Evolutionary conservation across 2,797 vertebrate genomes (phyloP), one percentile per base, ranked within the genome.

Genomic region (Microctenopoma steveboyesi): DNA sequence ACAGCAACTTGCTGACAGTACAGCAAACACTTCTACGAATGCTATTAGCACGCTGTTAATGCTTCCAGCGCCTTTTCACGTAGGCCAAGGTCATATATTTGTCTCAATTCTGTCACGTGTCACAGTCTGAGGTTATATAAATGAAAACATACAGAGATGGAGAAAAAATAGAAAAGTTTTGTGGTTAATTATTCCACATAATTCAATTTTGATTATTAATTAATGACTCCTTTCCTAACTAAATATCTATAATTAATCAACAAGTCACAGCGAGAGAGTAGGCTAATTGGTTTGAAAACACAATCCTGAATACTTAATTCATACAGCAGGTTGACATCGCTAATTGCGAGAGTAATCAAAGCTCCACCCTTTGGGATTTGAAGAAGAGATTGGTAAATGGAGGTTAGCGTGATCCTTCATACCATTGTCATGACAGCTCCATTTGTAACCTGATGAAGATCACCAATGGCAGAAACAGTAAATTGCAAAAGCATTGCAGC

Each of bases 231-330:
- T 96, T 97, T 96, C 95, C 95, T 95, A 96, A 95, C 96, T 97
- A 97, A 98, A 97, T 99, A 99, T 97, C 96, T 96, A 96, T 99
- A 99, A 99, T 99, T 99, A 99, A 99, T 98, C 96, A 98, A 97
- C 95, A 96, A 96, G 97, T 98, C 96, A 95, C 96, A 90, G 91
- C 88, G 69, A 91, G 91, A 91, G 92, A 91, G 87, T 81, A 79
- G 92, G 96, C 95, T 99, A 99, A 99, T 99, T 99, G 98, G 96
- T 96, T 97, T 95, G 95, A 96, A 92, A 96, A 96, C 96, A 97
- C 95, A 95, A 97, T 96, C 96, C 95, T 97, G 95, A 97, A 97
- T 96, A 94, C 95, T 97, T 97, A 98, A 98, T 97, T 96, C 95
- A 94, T 96, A 94, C 95, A 95, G 92, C 92, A 95, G 94, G 95